Evolutionary conservation across 1,140 invertebrate genomes (phyloP).

Genomic region (Camponotus pennsylvanicus): DNA sequence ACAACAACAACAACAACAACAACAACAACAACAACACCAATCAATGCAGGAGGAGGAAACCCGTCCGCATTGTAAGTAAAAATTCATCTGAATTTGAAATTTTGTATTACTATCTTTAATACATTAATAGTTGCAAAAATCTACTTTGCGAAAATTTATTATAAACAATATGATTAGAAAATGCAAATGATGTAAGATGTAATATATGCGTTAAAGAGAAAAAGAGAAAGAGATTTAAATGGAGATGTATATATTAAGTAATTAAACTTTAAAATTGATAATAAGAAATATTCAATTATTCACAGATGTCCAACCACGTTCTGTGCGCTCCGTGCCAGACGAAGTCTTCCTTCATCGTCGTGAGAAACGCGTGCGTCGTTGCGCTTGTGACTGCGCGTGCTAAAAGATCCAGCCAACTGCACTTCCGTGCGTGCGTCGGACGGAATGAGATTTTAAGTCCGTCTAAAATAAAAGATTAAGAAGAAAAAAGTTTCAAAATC

Average conservation of each 20-base stretch:
- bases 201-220: not conserved
- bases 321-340: slow-evolving; percentile 86
- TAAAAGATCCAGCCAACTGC: slow-evolving; percentile 75
- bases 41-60: slow-evolving; percentile 79
- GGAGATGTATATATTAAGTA: not conserved
- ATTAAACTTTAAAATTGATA: not conserved
- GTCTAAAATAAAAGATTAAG: not conserved
- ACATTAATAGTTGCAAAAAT: not conserved
- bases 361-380: slow-evolving; percentile 88
- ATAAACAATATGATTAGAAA: not conserved
- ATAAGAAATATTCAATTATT: slow-evolving; percentile 26
- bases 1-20: slow-evolving; percentile 69
- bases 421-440: not conserved
- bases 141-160: not conserved
- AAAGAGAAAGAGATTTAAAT: not conserved
- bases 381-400: slow-evolving; percentile 88
- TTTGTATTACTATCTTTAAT: not conserved
- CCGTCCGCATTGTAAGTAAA: slow-evolving; percentile 88
- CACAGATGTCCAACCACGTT: slow-evolving; percentile 89
- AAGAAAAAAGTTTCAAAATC: slow-evolving; percentile 7
- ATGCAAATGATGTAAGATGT: too few relatives aligned
- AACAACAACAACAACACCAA: slow-evolving; percentile 71
- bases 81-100: not conserved
- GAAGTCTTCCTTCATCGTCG: slow-evolving; percentile 82
- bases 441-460: slow-evolving; percentile 21